Evolutionary conservation across 2,113 vertebrate genomes (phyloP).

Genomic region (Arenaria interpres): DNA sequence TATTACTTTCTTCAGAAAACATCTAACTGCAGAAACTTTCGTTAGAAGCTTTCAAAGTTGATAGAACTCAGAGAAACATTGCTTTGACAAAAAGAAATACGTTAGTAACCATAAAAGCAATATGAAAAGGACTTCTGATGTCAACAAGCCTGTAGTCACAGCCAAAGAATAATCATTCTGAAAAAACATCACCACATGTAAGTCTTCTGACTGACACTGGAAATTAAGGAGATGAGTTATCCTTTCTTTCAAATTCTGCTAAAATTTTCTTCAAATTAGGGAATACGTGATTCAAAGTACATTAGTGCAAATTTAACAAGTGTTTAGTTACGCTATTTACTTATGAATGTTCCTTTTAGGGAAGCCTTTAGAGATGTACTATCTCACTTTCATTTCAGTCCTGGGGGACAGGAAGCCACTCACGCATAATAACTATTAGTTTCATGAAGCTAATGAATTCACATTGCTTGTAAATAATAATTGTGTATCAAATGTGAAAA

Average conservation of each 20-base stretch:
- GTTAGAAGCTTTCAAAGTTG: background rate
- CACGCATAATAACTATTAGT: conserved; percentile 31
- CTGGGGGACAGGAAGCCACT: background rate
- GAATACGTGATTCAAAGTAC: background rate
- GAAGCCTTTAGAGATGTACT: conserved; percentile 15
- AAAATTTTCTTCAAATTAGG: conserved; percentile 11
- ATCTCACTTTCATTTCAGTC: conserved; percentile 46
- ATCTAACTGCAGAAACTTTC: background rate
- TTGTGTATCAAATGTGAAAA: conserved; percentile 50
- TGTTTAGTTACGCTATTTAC: conserved; percentile 47
- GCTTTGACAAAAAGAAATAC: background rate
- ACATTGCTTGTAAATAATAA: conserved; percentile 55
- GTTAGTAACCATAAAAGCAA: background rate
- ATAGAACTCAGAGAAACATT: background rate
- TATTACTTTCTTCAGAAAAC: background rate
- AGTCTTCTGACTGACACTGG: background rate
- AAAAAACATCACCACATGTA: background rate
- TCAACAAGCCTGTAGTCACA: background rate
- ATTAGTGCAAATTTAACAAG: conserved; percentile 50
- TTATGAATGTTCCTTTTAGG: conserved; percentile 46
- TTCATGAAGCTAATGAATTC: conserved; percentile 58
- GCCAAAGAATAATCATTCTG: background rate
- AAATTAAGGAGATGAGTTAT: background rate
- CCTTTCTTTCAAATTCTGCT: background rate
- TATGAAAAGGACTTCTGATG: background rate